A percentile compares a stretch with the other conserved stretches of the same genome.
Conservation (phyloP, 2,113 vertebrate genomes). For the Mirounga angustirostris region DNA sequence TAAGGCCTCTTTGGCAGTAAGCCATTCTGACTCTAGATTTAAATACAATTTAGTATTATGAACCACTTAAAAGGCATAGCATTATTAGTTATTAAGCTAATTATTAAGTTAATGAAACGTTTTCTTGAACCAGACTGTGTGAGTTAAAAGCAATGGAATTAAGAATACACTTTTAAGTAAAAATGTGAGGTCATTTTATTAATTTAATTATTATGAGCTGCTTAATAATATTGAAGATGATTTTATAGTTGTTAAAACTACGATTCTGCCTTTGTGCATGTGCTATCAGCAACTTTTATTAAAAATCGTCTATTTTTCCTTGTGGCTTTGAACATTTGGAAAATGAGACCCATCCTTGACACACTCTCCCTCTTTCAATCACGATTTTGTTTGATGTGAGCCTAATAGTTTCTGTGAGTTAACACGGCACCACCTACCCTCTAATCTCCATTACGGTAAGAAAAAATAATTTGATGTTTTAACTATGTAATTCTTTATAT, state of each 20-base stretch:
- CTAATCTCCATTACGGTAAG: not conserved
- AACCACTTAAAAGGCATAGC: conserved; percentile 47
- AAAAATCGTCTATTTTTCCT: not conserved
- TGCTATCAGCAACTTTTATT: not conserved
- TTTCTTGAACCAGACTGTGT: not conserved
- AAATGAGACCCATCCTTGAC: not conserved
- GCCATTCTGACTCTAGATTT: not conserved
- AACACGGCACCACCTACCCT: not conserved
- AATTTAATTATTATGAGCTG: conserved; percentile 50
- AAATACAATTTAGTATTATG: conserved; percentile 26
- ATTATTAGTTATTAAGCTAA: conserved; percentile 60
- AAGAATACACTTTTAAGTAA: not conserved
- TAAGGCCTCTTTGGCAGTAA: not conserved
- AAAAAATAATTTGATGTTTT: conserved; percentile 7
- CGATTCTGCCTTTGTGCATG: not conserved
- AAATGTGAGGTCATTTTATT: conserved; percentile 63
- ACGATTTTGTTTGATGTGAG: not conserved
- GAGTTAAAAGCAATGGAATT: conserved; percentile 53
- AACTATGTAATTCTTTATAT: not conserved
- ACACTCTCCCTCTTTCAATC: not conserved
- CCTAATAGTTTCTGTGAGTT: not conserved
- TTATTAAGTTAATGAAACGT: conserved; percentile 54
- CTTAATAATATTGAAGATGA: conserved; percentile 51
- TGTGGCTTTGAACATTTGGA: not conserved
- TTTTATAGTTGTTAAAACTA: conserved; percentile 12